Evolutionary conservation across 2,797 vertebrate genomes (phyloP), one percentile per base, ranked within the genome.

Genomic region (Enteromius afrohamiltoni): DNA sequence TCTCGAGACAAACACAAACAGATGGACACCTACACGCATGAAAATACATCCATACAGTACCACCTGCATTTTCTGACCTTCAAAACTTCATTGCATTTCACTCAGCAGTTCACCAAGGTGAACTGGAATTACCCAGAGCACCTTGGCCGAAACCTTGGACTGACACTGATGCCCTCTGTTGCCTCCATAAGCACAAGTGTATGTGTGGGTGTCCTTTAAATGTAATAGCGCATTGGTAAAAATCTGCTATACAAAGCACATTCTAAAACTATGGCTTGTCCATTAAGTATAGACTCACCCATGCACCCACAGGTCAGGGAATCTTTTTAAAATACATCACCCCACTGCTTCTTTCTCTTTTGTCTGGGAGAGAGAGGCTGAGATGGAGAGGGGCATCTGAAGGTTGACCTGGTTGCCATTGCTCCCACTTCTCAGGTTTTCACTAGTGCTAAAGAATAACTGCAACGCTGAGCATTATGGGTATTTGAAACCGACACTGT

Each of bases 231-330:
- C 81, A 82, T 92, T 45, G 58, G 92, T 92, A 75, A 91, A 93
- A 95, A 94, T 94, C 88, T 94, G 94, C 94, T 93, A 91, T 89
- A 93, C 93, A 93, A 93, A 94, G 93, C 94, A 95, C 89, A 94
- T 94, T 95, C 84, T 90, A 89, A 92, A 93, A 91, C 88, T 89
- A 79, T 84, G 84, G 87, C 84, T 85, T 84, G 92, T 92, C 92
- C 93, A 91, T 92, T 95, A 93, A 90, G 87, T 91, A 91, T 93
- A 91, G 88, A 88, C 89, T 91, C 68, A 84, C 84, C 87, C 86
- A 88, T 86, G 85, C 82, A 83, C 85, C 87, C 87, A 83, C 89
- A 91, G 93, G 94, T 94, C 94, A 94, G 85, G 67, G 82, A 90
- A 91, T 89, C 92, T 92, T 91, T 93, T 95, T 95, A 93, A 94